A percentile compares a stretch with the other conserved stretches of the same genome.
These are phyloP conservation scores for Chaetops frenatus DNA, from an alignment of 2,113 vertebrate species.

Conservation along the genomic window DNA sequence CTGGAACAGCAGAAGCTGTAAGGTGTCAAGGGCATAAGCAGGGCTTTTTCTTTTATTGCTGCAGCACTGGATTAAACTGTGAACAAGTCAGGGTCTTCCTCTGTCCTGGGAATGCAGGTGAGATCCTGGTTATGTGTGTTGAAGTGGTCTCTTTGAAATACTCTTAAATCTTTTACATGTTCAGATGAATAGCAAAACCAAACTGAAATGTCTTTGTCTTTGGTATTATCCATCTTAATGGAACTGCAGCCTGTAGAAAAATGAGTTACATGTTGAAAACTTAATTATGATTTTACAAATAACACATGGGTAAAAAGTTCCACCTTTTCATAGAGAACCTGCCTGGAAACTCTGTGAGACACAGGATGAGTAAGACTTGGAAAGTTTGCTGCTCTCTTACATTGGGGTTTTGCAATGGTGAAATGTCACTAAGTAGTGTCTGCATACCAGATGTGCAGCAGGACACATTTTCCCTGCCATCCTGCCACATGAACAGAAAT, in stretches of 20 bases:
- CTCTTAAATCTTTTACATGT: not conserved
- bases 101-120: not conserved
- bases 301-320: not conserved
- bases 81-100: not conserved
- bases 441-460: not conserved
- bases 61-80: not conserved
- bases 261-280: not conserved
- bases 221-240: not conserved
- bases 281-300: not conserved
- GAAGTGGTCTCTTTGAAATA: not conserved
- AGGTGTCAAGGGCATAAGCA: not conserved
- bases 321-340: not conserved
- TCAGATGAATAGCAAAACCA: not conserved
- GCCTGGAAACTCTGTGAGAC: not conserved
- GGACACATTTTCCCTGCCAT: not conserved
- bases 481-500: not conserved
- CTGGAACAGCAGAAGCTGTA: not conserved
- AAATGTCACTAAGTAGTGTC: not conserved
- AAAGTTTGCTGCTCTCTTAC: not conserved
- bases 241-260: not conserved
- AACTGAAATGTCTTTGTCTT: not conserved
- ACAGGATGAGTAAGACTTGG: not conserved
- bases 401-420: not conserved
- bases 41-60: not conserved
- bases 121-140: not conserved